Percentiles rank a stretch among this genome's conserved stretches.
These are phyloP conservation scores for Choloepus didactylus DNA, from an alignment of 2,797 vertebrate species.

Conservation along the genomic window DNA sequence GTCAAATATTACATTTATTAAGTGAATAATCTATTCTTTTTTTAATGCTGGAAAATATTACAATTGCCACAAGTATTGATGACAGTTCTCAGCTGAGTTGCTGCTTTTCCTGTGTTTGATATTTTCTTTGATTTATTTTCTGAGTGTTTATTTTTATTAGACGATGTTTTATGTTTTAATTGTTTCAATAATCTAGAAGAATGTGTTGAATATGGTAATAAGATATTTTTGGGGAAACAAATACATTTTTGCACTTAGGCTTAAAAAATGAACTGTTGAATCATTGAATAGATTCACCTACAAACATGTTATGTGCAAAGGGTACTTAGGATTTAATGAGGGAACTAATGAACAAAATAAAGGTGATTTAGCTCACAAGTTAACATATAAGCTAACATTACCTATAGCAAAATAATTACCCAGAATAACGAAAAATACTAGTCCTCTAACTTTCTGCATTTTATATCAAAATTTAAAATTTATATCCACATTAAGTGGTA, in stretches of 20 bases:
- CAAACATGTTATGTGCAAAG: not conserved
- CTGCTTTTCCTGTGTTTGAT: not conserved
- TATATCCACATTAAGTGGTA: not conserved
- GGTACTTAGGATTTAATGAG: not conserved
- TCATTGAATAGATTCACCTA: not conserved
- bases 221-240: not conserved
- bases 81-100: not conserved
- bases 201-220: not conserved
- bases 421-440: not conserved
- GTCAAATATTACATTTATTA: constrained; percentile 2
- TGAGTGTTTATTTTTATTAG: not conserved
- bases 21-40: not conserved
- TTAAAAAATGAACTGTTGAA: not conserved
- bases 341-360: not conserved
- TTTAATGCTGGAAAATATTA: not conserved
- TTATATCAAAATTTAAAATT: constrained; percentile 2
- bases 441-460: not conserved
- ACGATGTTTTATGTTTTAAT: not conserved
- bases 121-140: not conserved
- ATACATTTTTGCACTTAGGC: not conserved
- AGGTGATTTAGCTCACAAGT: not conserved
- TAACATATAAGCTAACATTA: not conserved
- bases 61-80: not conserved
- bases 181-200: not conserved
- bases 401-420: not conserved